Percentiles rank a stretch among this genome's conserved stretches.
phyloP scores from a whole-genome alignment of 2,797 vertebrate species.

The Prunella strophiata region DNA sequence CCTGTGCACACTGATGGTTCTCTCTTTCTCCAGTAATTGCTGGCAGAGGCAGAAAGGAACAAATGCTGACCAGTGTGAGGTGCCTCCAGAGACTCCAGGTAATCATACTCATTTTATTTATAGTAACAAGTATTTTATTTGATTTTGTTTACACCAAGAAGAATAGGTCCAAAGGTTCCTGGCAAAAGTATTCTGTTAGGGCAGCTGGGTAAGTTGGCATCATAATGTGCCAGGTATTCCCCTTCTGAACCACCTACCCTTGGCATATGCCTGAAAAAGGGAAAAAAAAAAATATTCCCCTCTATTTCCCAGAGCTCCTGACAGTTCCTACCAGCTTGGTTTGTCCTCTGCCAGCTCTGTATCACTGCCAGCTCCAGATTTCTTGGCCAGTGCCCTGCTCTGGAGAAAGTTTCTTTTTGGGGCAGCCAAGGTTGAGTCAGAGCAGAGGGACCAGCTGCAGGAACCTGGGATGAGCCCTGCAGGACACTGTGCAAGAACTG shows the following conservation, averaged over 20 bases:
- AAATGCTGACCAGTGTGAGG: neutral
- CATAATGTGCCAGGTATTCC: neutral
- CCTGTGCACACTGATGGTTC: neutral
- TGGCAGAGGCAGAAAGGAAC: slow-evolving; percentile 3
- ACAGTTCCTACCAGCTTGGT: slow-evolving; percentile 17
- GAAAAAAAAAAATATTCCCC: neutral
- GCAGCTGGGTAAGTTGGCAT: neutral
- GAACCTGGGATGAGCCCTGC: neutral
- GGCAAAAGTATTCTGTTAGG: neutral
- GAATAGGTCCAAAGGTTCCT: neutral
- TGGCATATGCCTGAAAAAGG: neutral
- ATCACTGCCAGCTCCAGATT: slow-evolving; percentile 17
- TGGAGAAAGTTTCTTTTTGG: neutral
- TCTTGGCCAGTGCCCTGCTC: neutral
- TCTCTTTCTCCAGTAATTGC: neutral
- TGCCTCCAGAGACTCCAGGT: neutral
- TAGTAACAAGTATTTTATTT: neutral
- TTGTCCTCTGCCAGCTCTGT: neutral
- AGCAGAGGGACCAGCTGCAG: neutral
- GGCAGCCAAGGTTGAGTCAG: neutral
- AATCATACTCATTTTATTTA: slow-evolving; percentile 8
- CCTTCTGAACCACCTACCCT: neutral
- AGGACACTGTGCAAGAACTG: neutral
- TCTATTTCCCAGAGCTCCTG: neutral
- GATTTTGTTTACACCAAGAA: neutral